Base-by-base conservation (phyloP, 1,140 invertebrate genomes). In the Vollenhovia emeryi region DNA sequence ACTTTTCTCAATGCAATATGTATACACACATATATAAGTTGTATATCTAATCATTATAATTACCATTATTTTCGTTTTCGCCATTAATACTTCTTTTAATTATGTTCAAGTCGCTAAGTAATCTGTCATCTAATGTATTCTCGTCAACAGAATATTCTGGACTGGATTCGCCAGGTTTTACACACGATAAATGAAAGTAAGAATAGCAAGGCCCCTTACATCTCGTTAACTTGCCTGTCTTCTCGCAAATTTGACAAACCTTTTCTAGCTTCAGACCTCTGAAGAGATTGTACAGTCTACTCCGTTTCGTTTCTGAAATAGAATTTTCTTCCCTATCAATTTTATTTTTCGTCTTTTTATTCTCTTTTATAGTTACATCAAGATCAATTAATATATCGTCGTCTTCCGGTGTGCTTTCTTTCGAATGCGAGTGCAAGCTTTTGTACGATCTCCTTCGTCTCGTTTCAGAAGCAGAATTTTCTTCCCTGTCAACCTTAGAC, bases 161-260 rank as follows among this genome's bases (percentile, higher is more conserved):
- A 82, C 90, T 93, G 9, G 91, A 92, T 75, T 95, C 94, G 0
- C 92, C 93, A 21, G 94, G 94, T 86, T 93, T 94, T 0, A 94
- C 94, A 57, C 94, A 95, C 6, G 90, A 84, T 13, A 94, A 76
- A 87, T 95, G 94, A 68, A 94, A 95, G 69, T 94, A 94, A 0
- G 94, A 95, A 73, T 92, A 94, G 85, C 94, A 95, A 33, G 94
- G 94, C 68, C 96, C 96, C 91, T 96, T 96, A 89, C 97, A 97
- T 90, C 96, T 96, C 0, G 96, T 94, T 15, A 97, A 92, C 68
- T 96, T 95, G 0, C 95, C 95, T 6, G 95, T 92, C 89, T 95
- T 95, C 85, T 96, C 96, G 86, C 96, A 97, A 75, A 97, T 96
- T 79, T 97, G 96, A 91, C 97, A 97, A 13, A 97, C 96, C 89